Evolutionary conservation across 2,113 vertebrate species (phyloP).

Genomic region (Bettongia penicillata): DNA sequence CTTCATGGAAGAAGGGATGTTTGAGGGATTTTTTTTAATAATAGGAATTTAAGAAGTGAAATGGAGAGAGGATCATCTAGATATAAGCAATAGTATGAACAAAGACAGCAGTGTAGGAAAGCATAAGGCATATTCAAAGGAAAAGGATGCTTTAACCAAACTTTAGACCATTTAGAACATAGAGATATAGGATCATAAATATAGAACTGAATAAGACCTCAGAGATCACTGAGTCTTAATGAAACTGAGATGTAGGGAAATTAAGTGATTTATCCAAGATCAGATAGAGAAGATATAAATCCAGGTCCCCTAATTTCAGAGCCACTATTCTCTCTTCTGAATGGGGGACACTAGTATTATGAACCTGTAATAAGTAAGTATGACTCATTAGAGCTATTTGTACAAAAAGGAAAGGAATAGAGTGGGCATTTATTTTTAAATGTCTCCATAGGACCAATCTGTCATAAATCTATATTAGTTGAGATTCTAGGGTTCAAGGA

Average conservation of each 20-base stretch:
- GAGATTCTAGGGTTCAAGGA: background rate
- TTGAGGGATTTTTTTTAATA: background rate
- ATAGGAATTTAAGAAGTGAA: background rate
- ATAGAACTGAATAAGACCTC: background rate
- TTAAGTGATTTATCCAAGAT: background rate
- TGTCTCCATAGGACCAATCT: background rate
- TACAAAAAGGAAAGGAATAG: background rate
- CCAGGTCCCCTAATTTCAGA: background rate
- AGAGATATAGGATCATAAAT: background rate
- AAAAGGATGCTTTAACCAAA: background rate
- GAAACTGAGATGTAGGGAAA: background rate
- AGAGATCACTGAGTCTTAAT: background rate
- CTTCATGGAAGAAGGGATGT: background rate
- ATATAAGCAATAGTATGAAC: background rate
- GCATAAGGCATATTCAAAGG: background rate
- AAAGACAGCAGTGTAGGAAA: background rate
- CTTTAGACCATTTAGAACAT: background rate
- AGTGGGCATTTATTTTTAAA: constrained; percentile 12
- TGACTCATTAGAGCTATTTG: background rate
- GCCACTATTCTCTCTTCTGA: background rate
- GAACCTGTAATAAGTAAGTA: background rate
- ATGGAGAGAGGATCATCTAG: background rate
- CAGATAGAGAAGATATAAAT: background rate
- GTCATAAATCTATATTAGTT: background rate
- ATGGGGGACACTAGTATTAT: background rate